These are phyloP conservation scores for Petrocephalus microphthalmus DNA, from an alignment of 2,113 vertebrate genomes.

Conservation along the genomic window DNA sequence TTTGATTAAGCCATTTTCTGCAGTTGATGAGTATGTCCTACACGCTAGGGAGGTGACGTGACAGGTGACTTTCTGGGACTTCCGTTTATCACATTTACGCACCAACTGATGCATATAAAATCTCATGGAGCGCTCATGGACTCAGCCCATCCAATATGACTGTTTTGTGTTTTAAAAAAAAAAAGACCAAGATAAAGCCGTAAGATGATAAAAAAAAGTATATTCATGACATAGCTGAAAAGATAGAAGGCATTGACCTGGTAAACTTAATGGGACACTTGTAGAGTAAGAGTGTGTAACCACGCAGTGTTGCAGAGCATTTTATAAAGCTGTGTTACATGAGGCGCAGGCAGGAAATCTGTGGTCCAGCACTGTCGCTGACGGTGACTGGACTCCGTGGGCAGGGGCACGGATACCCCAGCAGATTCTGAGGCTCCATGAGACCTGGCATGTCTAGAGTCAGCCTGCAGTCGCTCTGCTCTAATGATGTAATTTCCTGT, in stretches of 20 bases:
- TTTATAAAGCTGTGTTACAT: background rate
- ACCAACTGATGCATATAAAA: conserved; percentile 35
- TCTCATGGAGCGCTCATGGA: conserved; percentile 18
- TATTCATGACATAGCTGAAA: conserved; percentile 21
- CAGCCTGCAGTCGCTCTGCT: conserved; percentile 35
- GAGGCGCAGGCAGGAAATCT: background rate
- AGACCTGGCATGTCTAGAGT: background rate
- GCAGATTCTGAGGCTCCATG: no score
- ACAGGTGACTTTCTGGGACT: no score
- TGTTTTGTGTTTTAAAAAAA: conserved; percentile 23
- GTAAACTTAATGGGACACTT: background rate
- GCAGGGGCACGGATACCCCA: background rate
- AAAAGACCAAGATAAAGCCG: conserved; percentile 27
- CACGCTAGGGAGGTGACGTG: background rate
- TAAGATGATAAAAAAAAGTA: conserved; percentile 29
- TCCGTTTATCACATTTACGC: background rate
- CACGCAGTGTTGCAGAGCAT: background rate
- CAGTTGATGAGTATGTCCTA: background rate
- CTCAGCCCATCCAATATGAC: conserved; percentile 35
- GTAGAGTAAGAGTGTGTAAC: background rate
- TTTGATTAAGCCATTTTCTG: background rate
- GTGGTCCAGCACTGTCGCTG: conserved; percentile 13
- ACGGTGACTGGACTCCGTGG: conserved; percentile 35
- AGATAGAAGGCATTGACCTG: background rate
- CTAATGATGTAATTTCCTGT: conserved; percentile 44